Evolutionary conservation across 2,113 vertebrate species (phyloP).

Genomic region (Rhagologus leucostigma): DNA sequence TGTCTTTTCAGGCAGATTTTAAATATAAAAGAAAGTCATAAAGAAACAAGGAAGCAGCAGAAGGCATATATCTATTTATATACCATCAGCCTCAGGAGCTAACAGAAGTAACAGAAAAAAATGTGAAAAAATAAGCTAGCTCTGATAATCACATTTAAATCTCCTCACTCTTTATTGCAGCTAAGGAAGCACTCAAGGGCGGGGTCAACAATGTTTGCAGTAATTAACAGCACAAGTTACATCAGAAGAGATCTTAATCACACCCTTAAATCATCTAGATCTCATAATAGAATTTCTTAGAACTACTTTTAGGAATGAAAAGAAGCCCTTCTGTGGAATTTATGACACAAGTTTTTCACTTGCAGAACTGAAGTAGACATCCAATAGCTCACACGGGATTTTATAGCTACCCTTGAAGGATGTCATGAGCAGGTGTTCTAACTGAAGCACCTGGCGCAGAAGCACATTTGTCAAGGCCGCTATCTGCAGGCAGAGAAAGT

Average conservation of each 20-base stretch:
- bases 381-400: neutral
- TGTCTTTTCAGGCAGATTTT: neutral
- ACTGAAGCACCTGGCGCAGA: neutral
- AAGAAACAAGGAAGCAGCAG: neutral
- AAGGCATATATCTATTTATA: neutral
- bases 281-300: neutral
- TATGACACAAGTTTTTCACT: neutral
- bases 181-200: neutral
- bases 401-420: neutral
- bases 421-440: neutral
- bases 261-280: neutral
- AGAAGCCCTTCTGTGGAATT: neutral
- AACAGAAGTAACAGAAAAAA: neutral
- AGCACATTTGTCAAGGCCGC: neutral
- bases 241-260: neutral
- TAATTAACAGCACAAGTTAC: neutral
- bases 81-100: neutral
- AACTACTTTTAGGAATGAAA: neutral
- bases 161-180: neutral
- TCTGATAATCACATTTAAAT: neutral
- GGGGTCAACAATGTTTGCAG: neutral
- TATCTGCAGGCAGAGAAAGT: neutral
- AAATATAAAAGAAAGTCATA: neutral
- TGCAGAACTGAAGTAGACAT: neutral
- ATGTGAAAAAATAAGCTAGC: neutral